Conservation (phyloP, 2,113 vertebrate genomes). For the Picathartes gymnocephalus region DNA sequence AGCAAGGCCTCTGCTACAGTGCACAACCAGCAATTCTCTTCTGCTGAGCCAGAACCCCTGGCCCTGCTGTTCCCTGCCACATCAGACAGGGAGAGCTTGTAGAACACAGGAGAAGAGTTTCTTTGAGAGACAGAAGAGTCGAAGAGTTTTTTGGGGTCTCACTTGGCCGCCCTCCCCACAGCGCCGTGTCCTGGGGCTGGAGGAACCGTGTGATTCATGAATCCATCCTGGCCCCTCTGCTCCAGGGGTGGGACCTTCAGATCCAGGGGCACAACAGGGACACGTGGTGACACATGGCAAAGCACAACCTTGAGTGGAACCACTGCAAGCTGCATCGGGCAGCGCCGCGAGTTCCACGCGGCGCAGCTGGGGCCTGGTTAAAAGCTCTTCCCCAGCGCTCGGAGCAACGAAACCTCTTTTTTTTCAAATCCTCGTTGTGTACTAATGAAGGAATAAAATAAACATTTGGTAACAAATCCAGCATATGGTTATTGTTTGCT, state of each 20-base stretch:
- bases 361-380: background rate
- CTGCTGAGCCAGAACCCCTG: rapidly evolving
- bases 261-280: rapidly evolving
- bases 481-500: slow-evolving; percentile 72
- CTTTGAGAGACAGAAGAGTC: background rate
- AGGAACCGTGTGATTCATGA: rapidly evolving
- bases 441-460: slow-evolving; percentile 59
- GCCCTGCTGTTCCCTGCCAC: background rate
- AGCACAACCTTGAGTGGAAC: rapidly evolving
- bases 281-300: rapidly evolving
- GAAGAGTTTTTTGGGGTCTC: background rate
- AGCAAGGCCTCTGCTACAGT: background rate
- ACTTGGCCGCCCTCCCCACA: rapidly evolving
- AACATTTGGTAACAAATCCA: slow-evolving; percentile 49
- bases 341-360: background rate
- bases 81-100: background rate
- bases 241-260: rapidly evolving
- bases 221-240: rapidly evolving
- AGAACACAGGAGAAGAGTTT: background rate
- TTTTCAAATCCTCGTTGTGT: background rate
- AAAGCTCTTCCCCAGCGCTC: background rate
- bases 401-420: background rate
- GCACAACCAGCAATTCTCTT: background rate
- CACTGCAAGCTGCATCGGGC: background rate
- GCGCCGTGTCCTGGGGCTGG: rapidly evolving